phyloP scores from a whole-genome alignment of 1,140 invertebrate genomes.

The Archegozetes longisetosus region DNA sequence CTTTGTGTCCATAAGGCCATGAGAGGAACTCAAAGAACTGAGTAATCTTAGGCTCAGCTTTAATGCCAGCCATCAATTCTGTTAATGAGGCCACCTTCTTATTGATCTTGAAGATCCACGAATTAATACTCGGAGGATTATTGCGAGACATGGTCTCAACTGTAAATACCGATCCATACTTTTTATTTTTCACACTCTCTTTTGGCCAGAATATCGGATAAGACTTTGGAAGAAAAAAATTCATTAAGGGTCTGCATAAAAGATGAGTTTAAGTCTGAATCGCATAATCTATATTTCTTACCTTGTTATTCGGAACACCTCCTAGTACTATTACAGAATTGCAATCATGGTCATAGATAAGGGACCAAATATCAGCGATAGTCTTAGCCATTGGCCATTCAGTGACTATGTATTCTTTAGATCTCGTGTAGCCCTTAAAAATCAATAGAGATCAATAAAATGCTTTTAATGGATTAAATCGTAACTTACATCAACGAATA shows the following conservation, averaged over 20 bases:
- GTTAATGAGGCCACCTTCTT: slow-evolving; percentile 89
- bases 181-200: slow-evolving; percentile 46
- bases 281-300: no score
- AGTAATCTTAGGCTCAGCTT: slow-evolving; percentile 75
- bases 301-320: slow-evolving; percentile 43
- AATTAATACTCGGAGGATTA: slow-evolving; percentile 85
- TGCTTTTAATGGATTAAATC: neutral
- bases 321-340: slow-evolving; percentile 86
- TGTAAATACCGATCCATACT: slow-evolving; percentile 86
- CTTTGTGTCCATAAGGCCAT: slow-evolving; percentile 86
- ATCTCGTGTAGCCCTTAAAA: slow-evolving; percentile 78
- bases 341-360: slow-evolving; percentile 94
- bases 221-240: slow-evolving; percentile 36
- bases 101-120: slow-evolving; percentile 89
- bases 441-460: neutral
- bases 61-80: slow-evolving; percentile 85
- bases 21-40: slow-evolving; percentile 85
- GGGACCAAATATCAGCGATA: slow-evolving; percentile 85
- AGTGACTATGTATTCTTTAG: slow-evolving; percentile 86
- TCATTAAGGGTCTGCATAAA: no score
- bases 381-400: slow-evolving; percentile 90
- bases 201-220: slow-evolving; percentile 88
- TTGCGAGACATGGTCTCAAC: slow-evolving; percentile 84
- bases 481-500: slow-evolving; percentile 90
- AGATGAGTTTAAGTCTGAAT: no score